Evolutionary conservation across 2,888 invertebrate genomes (phyloP), one percentile per base, ranked within the genome.

Genomic region (Tenthredo livida): DNA sequence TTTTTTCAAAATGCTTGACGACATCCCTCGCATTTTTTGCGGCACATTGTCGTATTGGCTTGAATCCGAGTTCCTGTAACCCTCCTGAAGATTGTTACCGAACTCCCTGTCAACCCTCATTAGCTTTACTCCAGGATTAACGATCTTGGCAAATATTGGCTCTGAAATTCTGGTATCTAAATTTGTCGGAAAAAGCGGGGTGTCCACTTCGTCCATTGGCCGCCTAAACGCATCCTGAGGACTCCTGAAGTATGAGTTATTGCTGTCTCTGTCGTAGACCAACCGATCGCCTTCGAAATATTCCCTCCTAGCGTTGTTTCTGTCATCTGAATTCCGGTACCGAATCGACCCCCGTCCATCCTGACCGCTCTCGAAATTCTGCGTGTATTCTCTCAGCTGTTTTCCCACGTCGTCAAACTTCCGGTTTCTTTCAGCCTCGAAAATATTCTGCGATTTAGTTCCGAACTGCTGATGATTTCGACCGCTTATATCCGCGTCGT

Each of bases 11-110:
- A 91, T 91, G 70, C 91, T 90, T 54, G 91, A 88, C 17, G 90
- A 90, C 58, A 87, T 86, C 84, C 87, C 86, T 25, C 89, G 90
- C 90, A 92, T 92, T 75, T 91, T 89, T 54, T 91, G 90, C 73
- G 93, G 93, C 80, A 93, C 92, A 87, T 93, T 93, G 88, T 93
- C 93, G 89, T 93, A 93, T 84, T 93, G 93, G 88, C 93, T 93
- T 82, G 90, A 91, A 85, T 93, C 92, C 43, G 93, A 93, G 87
- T 91, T 90, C 87, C 93, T 93, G 86, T 73, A 88, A 86, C 61
- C 37, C 25, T 73, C 40, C 37, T 78, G 73, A 25, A 33, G 25
- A 40, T 58, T 47, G 17, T 92, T 91, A 70, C 90, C 88, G 25
- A 21, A 70, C 47, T 93, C 92, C 7, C 91, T 91, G 50, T 93